Evolutionary conservation across 92 coral and sea anemone genomes (phyloP), one percentile per base, ranked within the genome.

Genomic region (Pocillopora grandis): DNA sequence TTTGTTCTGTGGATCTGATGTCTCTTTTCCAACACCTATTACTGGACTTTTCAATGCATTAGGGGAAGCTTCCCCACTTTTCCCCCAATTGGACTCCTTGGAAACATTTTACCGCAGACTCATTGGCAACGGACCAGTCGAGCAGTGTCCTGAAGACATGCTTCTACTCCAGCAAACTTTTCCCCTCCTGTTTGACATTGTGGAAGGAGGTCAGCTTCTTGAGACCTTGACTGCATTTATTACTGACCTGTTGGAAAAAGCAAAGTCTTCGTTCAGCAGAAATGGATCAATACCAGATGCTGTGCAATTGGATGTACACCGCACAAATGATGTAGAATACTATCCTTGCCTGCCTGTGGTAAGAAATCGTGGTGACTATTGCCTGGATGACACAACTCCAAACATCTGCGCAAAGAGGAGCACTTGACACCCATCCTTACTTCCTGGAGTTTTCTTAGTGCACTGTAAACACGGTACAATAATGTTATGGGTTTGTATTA

Each of bases 101-200:
- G 80, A 59, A 21, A 7, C 64, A 23, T 21, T 87, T 52, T 87
- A 82, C 37, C 13, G 73, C 14, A 80, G 60, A 64, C 18, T 86
- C 12, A 52, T 70, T 3, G 31, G 74, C 33, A 66, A 82, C 33
- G 80, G 12, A 42, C 86, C 90, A n/a, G 59, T 87, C 36, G 72
- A 87, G 58, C 80, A 80, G 74, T 87, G 11, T 57, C 86, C 90
- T 12, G 14, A 52, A n/a, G 75, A 87, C 55, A 17, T 87, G 57
- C 80, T 71, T 7, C 80, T 87, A 21, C 80, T 87, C 18, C 86
- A 87, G 56, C 78, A 72, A 58, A 19, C 69, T 56, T 87, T 76
- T 23, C 23, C 23, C 23, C 23, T 23, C 23, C 23, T 23, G 23
- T 23, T 23, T 23, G 23, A 63, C 76, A 5, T 76, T 57, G 35